Evolutionary conservation across 1,140 invertebrate genomes (phyloP), one percentile per base, ranked within the genome.

Genomic region (Penaeus chinensis): DNA sequence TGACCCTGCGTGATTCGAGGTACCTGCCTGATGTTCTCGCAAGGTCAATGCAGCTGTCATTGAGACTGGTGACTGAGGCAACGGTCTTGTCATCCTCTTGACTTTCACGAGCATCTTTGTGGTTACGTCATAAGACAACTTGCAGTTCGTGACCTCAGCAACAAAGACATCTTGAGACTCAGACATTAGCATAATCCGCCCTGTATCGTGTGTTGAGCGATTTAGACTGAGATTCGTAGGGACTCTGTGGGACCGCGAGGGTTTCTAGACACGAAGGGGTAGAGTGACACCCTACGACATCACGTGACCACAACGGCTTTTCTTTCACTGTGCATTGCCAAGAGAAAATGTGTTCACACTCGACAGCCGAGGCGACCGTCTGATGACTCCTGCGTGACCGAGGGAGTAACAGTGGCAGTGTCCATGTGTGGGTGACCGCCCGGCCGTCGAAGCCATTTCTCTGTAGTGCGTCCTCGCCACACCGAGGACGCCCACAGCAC

Each of bases 51-150:
- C 71, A 74, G 71, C 42, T 20, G 27, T 74, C 27, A 74, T 32
- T 74, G 18, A 27, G 27, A 27, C 71, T 27, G 27, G 71, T 74
- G 71, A 37, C 71, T 74, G 71, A 32, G 71, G 71, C 71, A 74
- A 74, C 71, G 42, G 71, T 74, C 71, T 74, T 74, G 71, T 74
- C 27, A 74, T 37, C 71, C 71, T 74, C 54, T 54, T 54, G 54
- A 54, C 54, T 54, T 54, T 54, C 54, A 54, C 54, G 54, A 54
- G 16, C 54, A 54, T 54, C 54, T 54, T 54, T 54, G 54, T 54
- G 54, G 54, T 54, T 54, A 54, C 54, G 54, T 54, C 54, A 54
- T 54, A 54, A 54, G 54, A 54, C 54, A 54, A 2, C 54, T 54
- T 54, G 10, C 16, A 54, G 54, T 54, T 16, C 54, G 71, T 74